A percentile compares a stretch with the other conserved stretches of the same genome.
Evolutionary conservation across 2,113 vertebrate genomes (phyloP).

Genomic region (Psammodynastes pulverulentus): DNA sequence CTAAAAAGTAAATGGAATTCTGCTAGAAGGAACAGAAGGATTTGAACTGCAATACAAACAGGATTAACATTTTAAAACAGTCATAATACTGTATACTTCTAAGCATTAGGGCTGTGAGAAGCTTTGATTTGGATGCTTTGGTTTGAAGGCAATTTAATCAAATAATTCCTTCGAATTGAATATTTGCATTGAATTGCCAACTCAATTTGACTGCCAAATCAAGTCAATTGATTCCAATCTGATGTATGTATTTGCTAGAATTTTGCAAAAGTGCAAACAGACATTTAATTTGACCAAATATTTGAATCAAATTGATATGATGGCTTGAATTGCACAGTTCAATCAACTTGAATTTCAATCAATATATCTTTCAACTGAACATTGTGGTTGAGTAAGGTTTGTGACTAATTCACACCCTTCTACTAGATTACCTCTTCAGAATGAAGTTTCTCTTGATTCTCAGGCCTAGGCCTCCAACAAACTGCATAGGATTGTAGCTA

Average conservation of each 20-base stretch:
- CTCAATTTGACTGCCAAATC: background rate
- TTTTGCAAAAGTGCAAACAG: background rate
- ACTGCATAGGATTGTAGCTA: background rate
- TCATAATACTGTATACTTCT: background rate
- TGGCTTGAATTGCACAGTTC: background rate
- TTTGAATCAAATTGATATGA: background rate
- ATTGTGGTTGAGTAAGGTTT: background rate
- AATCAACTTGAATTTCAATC: background rate
- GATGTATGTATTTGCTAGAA: background rate
- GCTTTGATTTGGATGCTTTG: background rate
- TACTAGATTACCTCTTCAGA: background rate
- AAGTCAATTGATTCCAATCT: background rate
- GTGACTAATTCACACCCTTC: background rate
- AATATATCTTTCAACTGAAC: background rate
- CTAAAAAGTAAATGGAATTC: background rate
- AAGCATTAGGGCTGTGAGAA: background rate
- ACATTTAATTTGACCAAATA: background rate
- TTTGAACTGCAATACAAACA: background rate
- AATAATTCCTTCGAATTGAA: background rate
- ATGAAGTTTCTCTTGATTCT: background rate
- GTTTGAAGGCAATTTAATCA: background rate
- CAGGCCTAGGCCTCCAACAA: background rate
- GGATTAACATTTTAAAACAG: background rate
- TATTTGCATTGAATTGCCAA: background rate
- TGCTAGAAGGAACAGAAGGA: background rate